Evolutionary conservation across 1,140 invertebrate genomes (phyloP).

Genomic region (Trissolcus basalis): DNA sequence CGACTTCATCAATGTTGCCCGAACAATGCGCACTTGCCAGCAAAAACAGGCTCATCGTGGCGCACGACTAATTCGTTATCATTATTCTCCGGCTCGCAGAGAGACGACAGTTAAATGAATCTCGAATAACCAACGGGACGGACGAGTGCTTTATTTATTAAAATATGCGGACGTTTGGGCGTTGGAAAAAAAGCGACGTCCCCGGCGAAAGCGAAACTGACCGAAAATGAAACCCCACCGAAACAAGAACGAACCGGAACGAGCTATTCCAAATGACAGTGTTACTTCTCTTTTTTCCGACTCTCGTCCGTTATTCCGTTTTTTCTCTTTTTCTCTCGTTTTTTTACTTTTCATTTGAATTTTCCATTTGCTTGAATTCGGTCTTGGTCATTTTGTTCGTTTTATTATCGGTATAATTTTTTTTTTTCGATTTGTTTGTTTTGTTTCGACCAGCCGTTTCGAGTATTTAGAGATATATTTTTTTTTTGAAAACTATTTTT

Average conservation of each 20-base stretch:
- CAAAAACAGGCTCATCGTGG: conserved; percentile 36
- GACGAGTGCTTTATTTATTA: conserved; percentile 19
- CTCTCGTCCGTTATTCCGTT: background rate
- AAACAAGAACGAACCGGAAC: conserved; percentile 11
- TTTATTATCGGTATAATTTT: background rate
- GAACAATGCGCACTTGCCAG: conserved; percentile 48
- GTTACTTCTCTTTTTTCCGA: background rate
- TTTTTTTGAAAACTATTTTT: too few species aligned
- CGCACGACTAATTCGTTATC: conserved; percentile 32
- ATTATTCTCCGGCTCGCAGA: conserved; percentile 34
- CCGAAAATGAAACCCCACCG: conserved; percentile 14
- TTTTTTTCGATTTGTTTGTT: background rate
- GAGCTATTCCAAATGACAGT: conserved; percentile 16
- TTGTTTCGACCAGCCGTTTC: background rate
- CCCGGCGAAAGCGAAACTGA: conserved; percentile 27
- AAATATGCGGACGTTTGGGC: conserved; percentile 29
- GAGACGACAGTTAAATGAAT: conserved; percentile 24
- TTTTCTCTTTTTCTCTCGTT: background rate
- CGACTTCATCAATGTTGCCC: conserved; percentile 46
- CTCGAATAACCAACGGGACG: conserved; percentile 19
- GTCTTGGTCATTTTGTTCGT: background rate
- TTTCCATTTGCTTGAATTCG: background rate
- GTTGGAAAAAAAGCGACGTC: conserved; percentile 10
- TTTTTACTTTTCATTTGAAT: background rate
- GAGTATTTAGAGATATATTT: too few species aligned